A percentile compares a stretch with the other conserved stretches of the same genome.
These are phyloP conservation scores for Datnioides undecimradiatus DNA, from an alignment of 2,113 vertebrate species.

Conservation along the genomic window DNA sequence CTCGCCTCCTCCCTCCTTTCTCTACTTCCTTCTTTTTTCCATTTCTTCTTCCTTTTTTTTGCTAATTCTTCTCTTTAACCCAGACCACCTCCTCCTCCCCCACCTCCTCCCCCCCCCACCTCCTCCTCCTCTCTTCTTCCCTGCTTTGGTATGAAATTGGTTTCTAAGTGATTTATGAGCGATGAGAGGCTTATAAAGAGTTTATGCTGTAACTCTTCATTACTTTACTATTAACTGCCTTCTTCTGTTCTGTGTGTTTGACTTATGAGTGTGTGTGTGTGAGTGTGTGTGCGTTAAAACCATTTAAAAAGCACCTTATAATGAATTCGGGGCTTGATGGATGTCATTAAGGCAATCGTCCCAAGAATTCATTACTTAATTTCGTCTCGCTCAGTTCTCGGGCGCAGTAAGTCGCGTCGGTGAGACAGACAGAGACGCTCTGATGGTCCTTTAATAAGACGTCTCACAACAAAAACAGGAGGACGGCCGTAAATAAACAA, in stretches of 20 bases:
- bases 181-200: conserved; percentile 57
- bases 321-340: conserved; percentile 37
- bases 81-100: neutral
- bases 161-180: conserved; percentile 63
- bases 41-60: neutral
- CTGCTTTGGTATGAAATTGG: conserved; percentile 57
- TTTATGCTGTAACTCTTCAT: conserved; percentile 67
- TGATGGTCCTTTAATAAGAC: conserved; percentile 7
- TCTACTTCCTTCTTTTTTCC: neutral
- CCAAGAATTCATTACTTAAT: conserved; percentile 31
- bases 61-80: conserved; percentile 2
- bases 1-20: neutral
- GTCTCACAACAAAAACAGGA: conserved; percentile 1
- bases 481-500: neutral
- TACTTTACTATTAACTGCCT: conserved; percentile 56
- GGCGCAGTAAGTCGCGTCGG: no score
- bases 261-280: conserved; percentile 22
- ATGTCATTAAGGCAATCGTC: conserved; percentile 45
- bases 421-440: neutral
- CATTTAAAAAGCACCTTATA: conserved; percentile 44
- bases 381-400: neutral
- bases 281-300: conserved; percentile 22
- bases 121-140: conserved; percentile 6
- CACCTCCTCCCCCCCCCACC: neutral
- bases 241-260: conserved; percentile 39